These are phyloP conservation scores for Crotalus helleri DNA, from an alignment of 2,113 vertebrate species.

Conservation along the genomic window DNA sequence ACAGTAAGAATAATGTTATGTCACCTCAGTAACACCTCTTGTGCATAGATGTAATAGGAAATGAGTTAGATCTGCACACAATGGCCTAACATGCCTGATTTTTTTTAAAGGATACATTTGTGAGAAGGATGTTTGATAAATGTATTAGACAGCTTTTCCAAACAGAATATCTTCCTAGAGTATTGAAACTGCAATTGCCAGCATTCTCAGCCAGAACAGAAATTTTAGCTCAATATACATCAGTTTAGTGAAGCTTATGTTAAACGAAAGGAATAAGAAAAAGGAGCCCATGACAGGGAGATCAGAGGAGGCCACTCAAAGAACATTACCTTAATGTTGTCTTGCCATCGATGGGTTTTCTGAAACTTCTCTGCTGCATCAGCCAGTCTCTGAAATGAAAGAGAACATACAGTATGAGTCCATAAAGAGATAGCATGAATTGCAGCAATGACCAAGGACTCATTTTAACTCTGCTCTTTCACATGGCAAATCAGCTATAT, in stretches of 20 bases:
- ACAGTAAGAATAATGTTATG: background rate
- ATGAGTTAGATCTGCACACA: background rate
- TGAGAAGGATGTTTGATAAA: background rate
- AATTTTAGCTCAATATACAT: background rate
- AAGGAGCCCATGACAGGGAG: background rate
- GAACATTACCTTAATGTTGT: conserved; percentile 86
- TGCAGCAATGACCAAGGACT: background rate
- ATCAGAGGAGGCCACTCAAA: background rate
- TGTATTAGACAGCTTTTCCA: background rate
- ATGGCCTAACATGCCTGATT: background rate
- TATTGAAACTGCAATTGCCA: background rate
- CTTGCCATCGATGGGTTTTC: conserved; percentile 90
- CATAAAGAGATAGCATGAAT: background rate
- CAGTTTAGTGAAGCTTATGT: background rate
- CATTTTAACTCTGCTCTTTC: background rate
- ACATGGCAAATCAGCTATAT: background rate
- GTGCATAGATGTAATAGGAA: background rate
- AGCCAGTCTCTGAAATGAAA: conserved; percentile 82
- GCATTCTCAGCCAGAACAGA: background rate
- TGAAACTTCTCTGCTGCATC: conserved; percentile 90
- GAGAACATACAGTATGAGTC: conserved; percentile 33
- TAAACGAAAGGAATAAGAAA: background rate
- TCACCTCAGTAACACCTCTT: background rate
- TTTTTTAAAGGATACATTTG: background rate
- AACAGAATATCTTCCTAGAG: background rate